phyloP scores from a whole-genome alignment of 2,113 vertebrate genomes.

The Acanthisitta chloris region DNA sequence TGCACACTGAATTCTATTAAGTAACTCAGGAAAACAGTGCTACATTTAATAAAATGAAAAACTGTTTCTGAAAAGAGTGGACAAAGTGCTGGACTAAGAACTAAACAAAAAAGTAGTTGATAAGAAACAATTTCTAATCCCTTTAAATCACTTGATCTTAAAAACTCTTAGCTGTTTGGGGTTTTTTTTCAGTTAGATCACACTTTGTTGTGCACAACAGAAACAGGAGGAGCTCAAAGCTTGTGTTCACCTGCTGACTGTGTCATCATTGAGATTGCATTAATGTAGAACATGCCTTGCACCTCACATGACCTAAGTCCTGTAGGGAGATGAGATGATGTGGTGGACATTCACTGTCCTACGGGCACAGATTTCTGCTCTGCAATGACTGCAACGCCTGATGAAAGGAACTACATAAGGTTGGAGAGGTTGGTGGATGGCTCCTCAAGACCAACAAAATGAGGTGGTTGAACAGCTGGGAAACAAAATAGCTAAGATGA shows the following conservation, averaged over 20 bases:
- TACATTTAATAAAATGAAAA: not conserved
- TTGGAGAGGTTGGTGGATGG: not conserved
- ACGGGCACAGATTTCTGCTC: not conserved
- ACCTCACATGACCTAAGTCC: not conserved
- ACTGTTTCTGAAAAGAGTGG: not conserved
- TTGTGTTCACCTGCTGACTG: rapidly evolving
- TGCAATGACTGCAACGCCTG: not conserved
- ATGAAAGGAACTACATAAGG: not conserved
- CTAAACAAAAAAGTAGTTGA: not conserved
- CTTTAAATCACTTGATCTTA: not conserved
- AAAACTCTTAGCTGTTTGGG: not conserved
- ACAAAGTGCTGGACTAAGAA: not conserved
- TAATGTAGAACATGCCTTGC: not conserved
- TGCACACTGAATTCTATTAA: not conserved
- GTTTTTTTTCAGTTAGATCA: not conserved
- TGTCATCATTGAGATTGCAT: not conserved
- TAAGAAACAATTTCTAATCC: not conserved
- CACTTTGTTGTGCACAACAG: not conserved
- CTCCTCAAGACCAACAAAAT: not conserved
- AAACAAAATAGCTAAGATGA: not conserved
- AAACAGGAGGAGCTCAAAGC: not conserved
- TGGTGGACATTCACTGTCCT: rapidly evolving
- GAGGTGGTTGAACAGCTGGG: not conserved
- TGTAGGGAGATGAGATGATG: not conserved
- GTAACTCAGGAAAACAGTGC: not conserved